These are phyloP conservation scores for Nibea coibor DNA, from an alignment of 2,113 vertebrate genomes.

Conservation along the genomic window DNA sequence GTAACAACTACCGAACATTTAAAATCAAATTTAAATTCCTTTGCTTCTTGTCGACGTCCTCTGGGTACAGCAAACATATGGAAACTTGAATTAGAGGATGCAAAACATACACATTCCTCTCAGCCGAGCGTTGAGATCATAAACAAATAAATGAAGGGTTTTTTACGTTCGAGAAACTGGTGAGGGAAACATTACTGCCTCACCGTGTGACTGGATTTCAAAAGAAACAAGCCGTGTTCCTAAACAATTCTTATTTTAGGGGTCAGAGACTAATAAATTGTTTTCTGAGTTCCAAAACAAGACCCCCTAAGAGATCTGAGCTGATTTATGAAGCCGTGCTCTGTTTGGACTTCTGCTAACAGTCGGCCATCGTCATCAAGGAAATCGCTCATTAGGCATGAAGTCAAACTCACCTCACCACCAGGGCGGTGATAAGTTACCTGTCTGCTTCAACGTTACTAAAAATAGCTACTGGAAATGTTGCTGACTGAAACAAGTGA, in stretches of 20 bases:
- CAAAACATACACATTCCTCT: conserved; percentile 64
- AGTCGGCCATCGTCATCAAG: conserved; percentile 12
- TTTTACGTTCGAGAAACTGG: conserved; percentile 32
- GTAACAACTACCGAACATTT: conserved; percentile 77
- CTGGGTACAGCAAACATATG: conserved; percentile 58
- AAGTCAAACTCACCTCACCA: conserved; percentile 4
- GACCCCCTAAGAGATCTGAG: conserved; percentile 59
- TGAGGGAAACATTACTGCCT: conserved; percentile 24
- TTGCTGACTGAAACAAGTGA: conserved; percentile 16
- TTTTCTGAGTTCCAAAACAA: conserved; percentile 28
- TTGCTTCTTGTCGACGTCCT: conserved; percentile 44
- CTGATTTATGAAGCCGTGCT: conserved; percentile 29
- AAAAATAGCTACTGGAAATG: conserved; percentile 37
- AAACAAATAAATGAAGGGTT: conserved; percentile 61
- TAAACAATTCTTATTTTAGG: conserved; percentile 52
- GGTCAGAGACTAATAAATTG: conserved; percentile 54
- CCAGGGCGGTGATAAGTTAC: conserved; percentile 15
- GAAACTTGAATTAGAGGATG: conserved; percentile 55
- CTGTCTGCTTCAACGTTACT: neutral
- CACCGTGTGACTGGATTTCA: conserved; percentile 44
- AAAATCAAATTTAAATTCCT: conserved; percentile 77
- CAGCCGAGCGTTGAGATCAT: conserved; percentile 33
- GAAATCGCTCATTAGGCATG: conserved; percentile 15
- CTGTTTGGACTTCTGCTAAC: conserved; percentile 49
- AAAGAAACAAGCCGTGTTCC: conserved; percentile 50